Percentiles rank a stretch among this genome's conserved stretches.
phyloP scores from a whole-genome alignment of 2,888 invertebrate species.

The Athalia circularis region DNA sequence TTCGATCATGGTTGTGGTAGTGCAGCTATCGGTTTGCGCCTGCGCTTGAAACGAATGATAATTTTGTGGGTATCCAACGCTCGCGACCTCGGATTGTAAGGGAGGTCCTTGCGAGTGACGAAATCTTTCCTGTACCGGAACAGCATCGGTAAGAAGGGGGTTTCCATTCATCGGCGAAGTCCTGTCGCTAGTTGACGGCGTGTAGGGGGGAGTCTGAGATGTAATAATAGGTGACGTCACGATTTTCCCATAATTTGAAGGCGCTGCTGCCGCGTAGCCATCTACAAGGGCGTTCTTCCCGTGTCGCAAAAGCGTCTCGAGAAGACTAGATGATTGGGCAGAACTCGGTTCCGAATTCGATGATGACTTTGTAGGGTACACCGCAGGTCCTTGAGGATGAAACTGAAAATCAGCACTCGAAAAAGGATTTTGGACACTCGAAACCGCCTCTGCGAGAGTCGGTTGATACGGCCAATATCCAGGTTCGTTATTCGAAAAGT shows the following conservation, averaged over 20 bases:
- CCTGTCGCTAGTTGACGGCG: conserved; percentile 60
- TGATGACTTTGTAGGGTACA: conserved; percentile 33
- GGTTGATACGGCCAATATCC: conserved; percentile 62
- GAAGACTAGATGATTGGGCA: conserved; percentile 54
- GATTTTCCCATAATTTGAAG: conserved; percentile 11
- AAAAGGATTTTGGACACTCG: conserved; percentile 48
- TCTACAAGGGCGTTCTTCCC: conserved; percentile 61
- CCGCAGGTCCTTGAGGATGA: conserved; percentile 40
- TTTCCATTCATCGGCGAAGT: conserved; percentile 57
- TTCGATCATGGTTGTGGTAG: conserved; percentile 47
- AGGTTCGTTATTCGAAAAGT: conserved; percentile 56
- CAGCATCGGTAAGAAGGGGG: conserved; percentile 52
- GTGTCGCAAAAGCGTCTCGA: conserved; percentile 62
- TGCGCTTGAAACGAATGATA: conserved; percentile 52
- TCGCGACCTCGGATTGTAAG: conserved; percentile 41
- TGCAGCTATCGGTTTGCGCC: conserved; percentile 50
- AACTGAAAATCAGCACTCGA: conserved; percentile 45
- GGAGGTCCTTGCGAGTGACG: conserved; percentile 47
- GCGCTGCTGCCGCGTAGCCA: conserved; percentile 49
- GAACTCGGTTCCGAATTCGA: conserved; percentile 3
- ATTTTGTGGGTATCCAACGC: conserved; percentile 30
- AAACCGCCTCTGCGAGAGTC: conserved; percentile 49
- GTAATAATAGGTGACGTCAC: conserved; percentile 51
- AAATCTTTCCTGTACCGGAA: conserved; percentile 50
- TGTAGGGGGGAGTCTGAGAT: conserved; percentile 62